Base-by-base conservation (phyloP, 1,140 invertebrate genomes). In the Sitodiplosis mosellana region DNA sequence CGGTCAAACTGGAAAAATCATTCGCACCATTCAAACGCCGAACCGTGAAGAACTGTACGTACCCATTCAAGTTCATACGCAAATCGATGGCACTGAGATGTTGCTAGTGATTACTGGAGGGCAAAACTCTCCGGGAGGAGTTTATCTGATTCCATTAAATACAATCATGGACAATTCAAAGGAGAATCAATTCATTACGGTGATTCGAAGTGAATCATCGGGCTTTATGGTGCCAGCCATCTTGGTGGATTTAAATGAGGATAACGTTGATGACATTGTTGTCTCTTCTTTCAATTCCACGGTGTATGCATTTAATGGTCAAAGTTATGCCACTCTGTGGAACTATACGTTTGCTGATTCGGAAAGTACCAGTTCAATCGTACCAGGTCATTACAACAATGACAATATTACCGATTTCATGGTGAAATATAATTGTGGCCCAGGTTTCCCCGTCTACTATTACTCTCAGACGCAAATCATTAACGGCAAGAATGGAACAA, bases 331-430 rank as follows among this genome's bases (percentile, higher is more conserved):
- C 42, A 68, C 73, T 50, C 58, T 87, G 7, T 88, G 84, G 84
- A 81, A 81, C 56, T 77, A 73, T 50, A 75, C 75, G 0, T 69
- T 84, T 49, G 73, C 74, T 5, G 69, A 71, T 51, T 71, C 73
- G 17, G 71, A 76, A 61, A 69, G 73, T 18, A 70, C 69, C 53
- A 85, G 83, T 55, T 76, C 81, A 51, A 84, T 85, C 33, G 77
- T 83, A 20, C 81, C 82, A 17, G 84, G 81, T 6, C 87, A 78
- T 61, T 90, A 83, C 53, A 83, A 88, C 59, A 73, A 77, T 51
- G 86, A 89, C 59, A 68, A 77, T 49, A 64, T 82, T n/a, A 84
- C 84, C 1, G 86, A 89, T 56, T 84, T 90, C 54, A 71, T 88
- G 63, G 72, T 90, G 0, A 83, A 85, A 55, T 84, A 83, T 57